Base-by-base conservation (phyloP, 2,797 vertebrate species). In the Propithecus deckenii region DNA sequence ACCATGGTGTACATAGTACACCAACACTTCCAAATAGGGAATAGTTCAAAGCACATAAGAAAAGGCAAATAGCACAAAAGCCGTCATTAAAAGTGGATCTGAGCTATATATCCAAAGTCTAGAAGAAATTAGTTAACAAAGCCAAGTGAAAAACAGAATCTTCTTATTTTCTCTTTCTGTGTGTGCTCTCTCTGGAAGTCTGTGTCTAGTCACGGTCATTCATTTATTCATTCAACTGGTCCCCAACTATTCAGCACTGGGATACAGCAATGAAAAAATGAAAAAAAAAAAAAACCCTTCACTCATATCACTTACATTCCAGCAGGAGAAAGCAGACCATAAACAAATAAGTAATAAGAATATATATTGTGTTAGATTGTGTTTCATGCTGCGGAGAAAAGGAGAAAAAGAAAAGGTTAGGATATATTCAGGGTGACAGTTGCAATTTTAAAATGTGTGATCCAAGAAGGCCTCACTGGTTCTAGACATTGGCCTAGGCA, bases 111-210 rank as follows among this genome's bases (percentile, higher is more conserved):
- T 11, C 59, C 61, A 91, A 52, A 50, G 28, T 59, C 84, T 91
- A 89, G 57, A 96, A 96, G 46, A 69, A 81, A 91, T 57, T 20
- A 84, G 25, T 59, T 65, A 65, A 83, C 79, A 94, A 91, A 71
- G 59, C 8, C 65, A 86, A 86, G 79, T 32, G 13, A 86, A 75
- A 94, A 86, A 61, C 8, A 10, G n/a, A 83, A 87, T 43, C 38
- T 88, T 94, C 41, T 57, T 65, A 30, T 69, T 57, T 67, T 93
- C 55, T 83, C 69, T 78, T 81, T 67, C 48, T 76, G 8, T 55
- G n/a, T 67, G 14, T 22, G 14, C 52, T 74, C 94, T 91, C 41
- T 75, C 89, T 88, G 69, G n/a, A 84, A 84, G n/a, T 57, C 38
- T 65, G 10, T 91, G n/a, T 91, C 18, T 57, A 72, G 52, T 41